Conservation (phyloP, 92 coral and sea anemone genomes). For the Hydrozoanthus gracilis region DNA sequence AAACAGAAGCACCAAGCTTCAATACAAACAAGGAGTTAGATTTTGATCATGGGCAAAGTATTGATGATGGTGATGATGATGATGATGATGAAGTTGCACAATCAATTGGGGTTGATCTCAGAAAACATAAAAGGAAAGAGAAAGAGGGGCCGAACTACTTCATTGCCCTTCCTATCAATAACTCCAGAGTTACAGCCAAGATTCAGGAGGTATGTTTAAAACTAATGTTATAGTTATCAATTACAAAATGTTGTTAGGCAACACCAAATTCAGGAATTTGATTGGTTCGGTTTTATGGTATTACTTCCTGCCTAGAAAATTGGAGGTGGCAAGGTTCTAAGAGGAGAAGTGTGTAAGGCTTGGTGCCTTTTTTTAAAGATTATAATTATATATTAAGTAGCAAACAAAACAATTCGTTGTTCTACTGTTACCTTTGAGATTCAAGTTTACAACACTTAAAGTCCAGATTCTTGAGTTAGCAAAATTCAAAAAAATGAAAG, state of each 20-base stretch:
- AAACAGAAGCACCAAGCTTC: neutral
- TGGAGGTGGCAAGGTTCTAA: no score
- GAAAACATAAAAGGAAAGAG: neutral
- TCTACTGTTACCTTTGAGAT: no score
- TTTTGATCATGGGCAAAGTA: neutral
- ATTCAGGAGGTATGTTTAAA: slow-evolving; percentile 62
- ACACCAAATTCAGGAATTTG: neutral
- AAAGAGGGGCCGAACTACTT: slow-evolving; percentile 71
- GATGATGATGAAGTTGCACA: neutral
- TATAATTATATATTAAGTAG: no score
- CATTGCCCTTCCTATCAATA: slow-evolving; percentile 68
- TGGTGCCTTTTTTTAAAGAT: no score
- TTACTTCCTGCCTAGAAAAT: no score
- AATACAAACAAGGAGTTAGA: neutral
- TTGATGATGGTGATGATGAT: neutral
- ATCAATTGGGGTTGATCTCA: neutral
- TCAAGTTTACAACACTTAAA: no score
- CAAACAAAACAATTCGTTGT: no score
- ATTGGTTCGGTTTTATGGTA: neutral
- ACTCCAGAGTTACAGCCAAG: slow-evolving; percentile 48
- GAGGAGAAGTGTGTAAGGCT: no score
- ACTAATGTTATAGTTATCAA: neutral
- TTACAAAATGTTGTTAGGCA: neutral
- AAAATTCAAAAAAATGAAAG: no score
- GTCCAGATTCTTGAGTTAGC: no score